Conservation (phyloP, 2,888 invertebrate species). For the Anorthoa munda region DNA sequence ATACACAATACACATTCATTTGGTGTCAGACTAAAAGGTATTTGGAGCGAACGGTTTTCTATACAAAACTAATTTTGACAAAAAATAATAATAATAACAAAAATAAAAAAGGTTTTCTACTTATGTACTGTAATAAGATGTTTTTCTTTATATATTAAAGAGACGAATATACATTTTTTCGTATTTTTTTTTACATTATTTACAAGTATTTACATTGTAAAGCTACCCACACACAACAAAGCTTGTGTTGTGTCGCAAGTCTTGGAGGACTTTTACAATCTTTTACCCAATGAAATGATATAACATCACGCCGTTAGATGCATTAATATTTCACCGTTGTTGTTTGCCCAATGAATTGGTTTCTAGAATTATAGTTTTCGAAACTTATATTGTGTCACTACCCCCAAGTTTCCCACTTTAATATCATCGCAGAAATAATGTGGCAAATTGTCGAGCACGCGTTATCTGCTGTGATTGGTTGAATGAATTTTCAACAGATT, state of each 20-base stretch:
- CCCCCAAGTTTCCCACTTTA: no score
- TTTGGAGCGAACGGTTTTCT: slow-evolving; percentile 76
- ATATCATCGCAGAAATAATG: no score
- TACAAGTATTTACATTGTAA: slow-evolving; percentile 80
- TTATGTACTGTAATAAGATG: slow-evolving; percentile 75
- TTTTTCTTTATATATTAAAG: slow-evolving; percentile 75
- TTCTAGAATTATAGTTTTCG: no score
- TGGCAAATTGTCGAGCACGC: no score
- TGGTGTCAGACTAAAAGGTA: slow-evolving; percentile 76
- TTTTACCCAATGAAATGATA: no score
- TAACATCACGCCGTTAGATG: no score
- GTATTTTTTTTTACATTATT: slow-evolving; percentile 81
- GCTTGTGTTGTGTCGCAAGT: slow-evolving; percentile 62
- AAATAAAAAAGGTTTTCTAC: slow-evolving; percentile 78
- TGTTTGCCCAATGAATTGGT: no score
- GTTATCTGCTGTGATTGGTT: no score
- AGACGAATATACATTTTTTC: slow-evolving; percentile 82
- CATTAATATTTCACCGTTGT: no score
- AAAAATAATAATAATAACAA: slow-evolving; percentile 74
- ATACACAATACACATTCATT: slow-evolving; percentile 72
- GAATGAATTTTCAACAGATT: no score
- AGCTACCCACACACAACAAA: slow-evolving; percentile 76
- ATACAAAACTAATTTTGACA: slow-evolving; percentile 69
- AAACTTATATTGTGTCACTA: no score
- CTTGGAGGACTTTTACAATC: slow-evolving; percentile 20